Evolutionary conservation across 1,140 invertebrate species (phyloP), one percentile per base, ranked within the genome.

Genomic region (Hylyphantes graminicola): DNA sequence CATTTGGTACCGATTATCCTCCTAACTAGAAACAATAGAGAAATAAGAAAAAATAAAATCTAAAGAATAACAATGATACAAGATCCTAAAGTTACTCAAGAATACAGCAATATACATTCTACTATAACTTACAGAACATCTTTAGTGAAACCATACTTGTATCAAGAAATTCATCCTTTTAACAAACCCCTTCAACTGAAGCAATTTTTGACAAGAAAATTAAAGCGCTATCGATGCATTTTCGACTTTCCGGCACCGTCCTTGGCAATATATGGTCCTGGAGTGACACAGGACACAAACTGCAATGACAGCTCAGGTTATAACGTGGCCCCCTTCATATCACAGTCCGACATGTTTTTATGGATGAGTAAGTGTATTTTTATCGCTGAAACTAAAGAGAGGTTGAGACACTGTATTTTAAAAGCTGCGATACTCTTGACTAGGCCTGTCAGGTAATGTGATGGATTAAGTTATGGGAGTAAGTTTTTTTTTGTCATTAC

Each of bases 271-370:
- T 74, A 74, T 74, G 57, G 72, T 74, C 72, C 35, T 59, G 54
- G 54, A 74, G 72, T 74, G 72, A 74, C 51, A 19, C n/a, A 74
- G 19, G 72, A 74, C 72, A 74, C 72, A 74, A 74, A 55, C 72
- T 59, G 55, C 72, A 13, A 9, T 74, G 72, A 74, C 72, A 74
- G 72, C 19, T 74, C 57, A 57, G 51, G 72, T 55, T 74, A 57
- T 21, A 13, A 65, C 55, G 72, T 17, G 53, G 48, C 35, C 21
- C 72, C 59, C 72, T 74, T 74, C 55, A 74, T 74, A 74, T 55
- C 17, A 57, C 72, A 74, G 72, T 74, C 72, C 15, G 53, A 0
- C 53, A 74, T 74, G 72, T 74, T 74, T 74, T 74, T 74, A 74
- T 74, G 72, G 72, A 74, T 74, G 72, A 74, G 72, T 35, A 35